Conservation (phyloP, 2,888 invertebrate genomes). For the Dioctria rufipes region DNA sequence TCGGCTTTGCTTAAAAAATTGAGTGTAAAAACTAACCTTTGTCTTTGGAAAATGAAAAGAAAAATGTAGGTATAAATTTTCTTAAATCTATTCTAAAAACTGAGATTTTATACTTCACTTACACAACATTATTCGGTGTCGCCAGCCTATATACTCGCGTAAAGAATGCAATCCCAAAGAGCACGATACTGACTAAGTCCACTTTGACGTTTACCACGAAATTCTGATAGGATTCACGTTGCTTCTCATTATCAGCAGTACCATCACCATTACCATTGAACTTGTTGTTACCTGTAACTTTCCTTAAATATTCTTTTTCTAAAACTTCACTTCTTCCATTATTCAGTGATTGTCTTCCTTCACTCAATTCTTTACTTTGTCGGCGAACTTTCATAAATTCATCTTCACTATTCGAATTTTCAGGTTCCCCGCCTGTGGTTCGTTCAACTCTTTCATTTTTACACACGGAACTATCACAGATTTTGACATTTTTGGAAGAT, state of each 20-base stretch:
- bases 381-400: not conserved
- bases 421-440: conserved; percentile 63
- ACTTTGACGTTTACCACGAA: conserved; percentile 78
- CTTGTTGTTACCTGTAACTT: conserved; percentile 5
- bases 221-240: conserved; percentile 59
- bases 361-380: conserved; percentile 9
- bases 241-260: not conserved
- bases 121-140: conserved; percentile 92
- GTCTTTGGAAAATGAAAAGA: too few species aligned
- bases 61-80: too few species aligned
- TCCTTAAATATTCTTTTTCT: not conserved
- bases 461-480: conserved; percentile 52
- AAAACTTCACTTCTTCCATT: not conserved
- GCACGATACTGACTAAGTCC: conserved; percentile 80
- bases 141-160: conserved; percentile 89
- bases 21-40: too few species aligned
- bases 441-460: conserved; percentile 70
- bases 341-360: not conserved
- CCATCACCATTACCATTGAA: too few species aligned
- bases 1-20: too few species aligned
- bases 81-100: too few species aligned
- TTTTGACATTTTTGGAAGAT: conserved; percentile 41
- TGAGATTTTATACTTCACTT: conserved; percentile 71
- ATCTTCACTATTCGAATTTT: conserved; percentile 45
- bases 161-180: conserved; percentile 80